Percentiles rank a stretch among this genome's conserved stretches.
Evolutionary conservation across 2,888 invertebrate species (phyloP).

Genomic region (Phengaris alcon): DNA sequence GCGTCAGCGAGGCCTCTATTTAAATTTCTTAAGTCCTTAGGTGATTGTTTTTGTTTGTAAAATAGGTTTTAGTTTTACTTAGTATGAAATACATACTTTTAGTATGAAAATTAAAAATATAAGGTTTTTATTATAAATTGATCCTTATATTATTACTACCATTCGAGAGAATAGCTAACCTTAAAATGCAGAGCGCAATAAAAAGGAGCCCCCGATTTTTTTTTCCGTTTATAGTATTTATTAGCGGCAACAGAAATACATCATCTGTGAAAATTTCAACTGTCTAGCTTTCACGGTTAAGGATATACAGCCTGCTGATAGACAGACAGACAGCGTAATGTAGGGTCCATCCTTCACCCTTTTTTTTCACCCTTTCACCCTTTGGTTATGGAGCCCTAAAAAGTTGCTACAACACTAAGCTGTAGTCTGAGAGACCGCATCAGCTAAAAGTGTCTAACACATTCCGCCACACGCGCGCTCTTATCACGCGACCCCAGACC

Average conservation of each 20-base stretch:
- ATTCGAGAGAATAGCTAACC: neutral
- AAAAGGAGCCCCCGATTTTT: neutral
- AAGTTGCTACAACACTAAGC: slow-evolving; percentile 8
- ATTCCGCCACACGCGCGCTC: slow-evolving; percentile 61
- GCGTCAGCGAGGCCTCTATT: no score
- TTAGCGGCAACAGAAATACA: no score
- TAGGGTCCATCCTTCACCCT: no score
- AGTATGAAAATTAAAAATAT: no score
- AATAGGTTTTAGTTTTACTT: neutral
- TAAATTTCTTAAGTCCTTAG: neutral
- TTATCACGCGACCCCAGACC: slow-evolving; percentile 53
- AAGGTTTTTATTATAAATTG: no score
- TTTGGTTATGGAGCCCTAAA: neutral
- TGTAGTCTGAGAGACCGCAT: slow-evolving; percentile 44
- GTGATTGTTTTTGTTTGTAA: neutral
- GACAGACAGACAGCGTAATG: no score
- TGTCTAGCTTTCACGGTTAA: no score
- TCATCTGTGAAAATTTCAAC: no score
- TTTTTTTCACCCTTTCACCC: no score
- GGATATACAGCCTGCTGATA: no score
- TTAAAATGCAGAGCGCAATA: neutral
- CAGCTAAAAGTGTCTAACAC: slow-evolving; percentile 63
- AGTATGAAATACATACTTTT: no score
- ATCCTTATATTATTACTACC: neutral
- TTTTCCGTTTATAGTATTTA: no score